phyloP scores from a whole-genome alignment of 23 tunicate genomes.

The Styela plicata region DNA sequence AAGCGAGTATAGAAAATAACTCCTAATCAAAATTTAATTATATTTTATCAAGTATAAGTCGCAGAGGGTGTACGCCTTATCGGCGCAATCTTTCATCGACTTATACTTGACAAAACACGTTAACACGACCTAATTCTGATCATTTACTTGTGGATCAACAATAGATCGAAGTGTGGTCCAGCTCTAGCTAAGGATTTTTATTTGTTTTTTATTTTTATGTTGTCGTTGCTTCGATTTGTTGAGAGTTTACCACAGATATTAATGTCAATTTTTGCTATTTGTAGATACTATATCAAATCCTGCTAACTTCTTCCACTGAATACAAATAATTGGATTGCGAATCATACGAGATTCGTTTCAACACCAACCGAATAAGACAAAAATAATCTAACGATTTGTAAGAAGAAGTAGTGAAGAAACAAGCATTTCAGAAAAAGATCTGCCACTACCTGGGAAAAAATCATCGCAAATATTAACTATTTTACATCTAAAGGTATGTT shows the following conservation, averaged over 20 bases:
- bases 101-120: too few species aligned
- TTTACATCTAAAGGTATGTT: not conserved
- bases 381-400: not conserved
- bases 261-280: not conserved
- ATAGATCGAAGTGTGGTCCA: too few species aligned
- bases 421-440: not conserved
- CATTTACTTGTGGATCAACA: too few species aligned
- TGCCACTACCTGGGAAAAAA: not conserved
- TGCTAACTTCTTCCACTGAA: not conserved
- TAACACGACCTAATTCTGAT: too few species aligned
- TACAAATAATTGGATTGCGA: not conserved
- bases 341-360: not conserved
- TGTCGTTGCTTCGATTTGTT: not conserved
- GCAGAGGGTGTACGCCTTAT: too few species aligned
- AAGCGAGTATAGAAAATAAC: too few species aligned
- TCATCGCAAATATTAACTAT: not conserved
- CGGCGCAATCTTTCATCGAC: too few species aligned
- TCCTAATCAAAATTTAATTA: too few species aligned
- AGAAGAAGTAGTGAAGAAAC: not conserved
- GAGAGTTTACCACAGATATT: not conserved
- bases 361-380: not conserved
- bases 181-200: too few species aligned
- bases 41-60: too few species aligned
- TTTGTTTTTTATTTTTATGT: not conserved
- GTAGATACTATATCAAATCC: not conserved